Base-by-base conservation (phyloP, 2,113 vertebrate species). In the Podiceps cristatus region DNA sequence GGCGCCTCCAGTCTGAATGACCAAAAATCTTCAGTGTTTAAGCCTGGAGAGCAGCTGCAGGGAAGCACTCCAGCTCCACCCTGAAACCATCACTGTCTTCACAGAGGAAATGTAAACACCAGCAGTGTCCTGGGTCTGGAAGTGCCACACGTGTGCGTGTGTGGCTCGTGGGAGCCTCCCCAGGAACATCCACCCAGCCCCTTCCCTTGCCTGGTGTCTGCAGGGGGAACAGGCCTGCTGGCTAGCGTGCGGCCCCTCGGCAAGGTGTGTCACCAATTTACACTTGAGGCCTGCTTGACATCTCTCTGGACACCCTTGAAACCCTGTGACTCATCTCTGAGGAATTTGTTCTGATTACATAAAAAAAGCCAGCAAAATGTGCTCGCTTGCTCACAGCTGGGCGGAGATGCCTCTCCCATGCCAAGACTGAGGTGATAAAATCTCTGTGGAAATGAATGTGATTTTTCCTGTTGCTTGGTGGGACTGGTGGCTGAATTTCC, bases 311-410 rank as follows among this genome's bases (percentile, higher is more conserved):
- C 94, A 97, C 90, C 90, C 95, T 68, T 76, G 80, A 93, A 97
- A 86, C 82, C 56, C 67, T 56, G 28, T 97, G 97, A 97, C 63
- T 98, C 97, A 98, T 91, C 94, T 94, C 96, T 8, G 28, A 96
- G 93, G 96, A 97, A 97, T 98, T 97, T 96, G 83, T 90, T 96
- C 95, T 97, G 96, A 97, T 96, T 97, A 96, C 93, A 98, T 96
- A 86, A 93, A 97, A 97, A 96, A 96, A 95, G 87, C 74, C 90
- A 91, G 93, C 91, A 90, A 97, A 97, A 90, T 92, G 91, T 16
- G 7, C 79, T 96, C 6, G 5, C 95, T 94, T 96, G 96, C 95
- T 97, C 93, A 91, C 93, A 96, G 96, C 91, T 97, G 95, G 96
- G 96, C 86, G 97, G 97, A 97, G 97, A 96, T 94, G 92, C 92